Conservation (phyloP, 2,113 vertebrate genomes). For the Myiagra hebetior region DNA sequence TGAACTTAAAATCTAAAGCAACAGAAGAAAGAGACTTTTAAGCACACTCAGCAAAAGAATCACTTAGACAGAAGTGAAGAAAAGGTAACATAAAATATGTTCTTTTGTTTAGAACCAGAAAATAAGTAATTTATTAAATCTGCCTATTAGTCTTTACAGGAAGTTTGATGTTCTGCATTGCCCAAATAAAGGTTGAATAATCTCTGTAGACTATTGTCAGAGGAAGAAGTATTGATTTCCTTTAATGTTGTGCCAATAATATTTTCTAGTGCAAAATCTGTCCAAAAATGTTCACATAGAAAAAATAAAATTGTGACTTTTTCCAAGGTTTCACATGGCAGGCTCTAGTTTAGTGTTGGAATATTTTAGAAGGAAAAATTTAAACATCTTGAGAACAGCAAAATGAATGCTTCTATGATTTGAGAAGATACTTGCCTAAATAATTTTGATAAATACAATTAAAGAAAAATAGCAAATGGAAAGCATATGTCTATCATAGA, state of each 20-base stretch:
- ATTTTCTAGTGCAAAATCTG: background rate
- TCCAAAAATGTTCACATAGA: background rate
- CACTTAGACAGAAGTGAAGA: background rate
- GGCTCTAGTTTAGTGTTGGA: background rate
- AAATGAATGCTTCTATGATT: background rate
- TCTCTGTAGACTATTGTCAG: background rate
- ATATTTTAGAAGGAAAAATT: background rate
- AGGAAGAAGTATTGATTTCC: background rate
- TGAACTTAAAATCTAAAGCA: background rate
- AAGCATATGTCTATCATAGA: background rate
- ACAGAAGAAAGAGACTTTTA: background rate
- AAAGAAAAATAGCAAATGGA: background rate
- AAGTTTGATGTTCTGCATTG: background rate
- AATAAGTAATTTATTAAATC: background rate
- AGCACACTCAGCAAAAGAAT: background rate
- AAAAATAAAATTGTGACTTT: background rate
- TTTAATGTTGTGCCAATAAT: background rate
- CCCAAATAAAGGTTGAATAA: background rate
- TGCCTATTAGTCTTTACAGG: background rate
- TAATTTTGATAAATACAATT: background rate
- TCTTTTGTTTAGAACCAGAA: background rate
- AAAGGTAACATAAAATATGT: background rate
- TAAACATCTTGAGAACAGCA: background rate
- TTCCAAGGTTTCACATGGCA: background rate
- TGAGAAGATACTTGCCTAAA: background rate